phyloP scores from a whole-genome alignment of 2,888 invertebrate species.

The Nycteola revayana region DNA sequence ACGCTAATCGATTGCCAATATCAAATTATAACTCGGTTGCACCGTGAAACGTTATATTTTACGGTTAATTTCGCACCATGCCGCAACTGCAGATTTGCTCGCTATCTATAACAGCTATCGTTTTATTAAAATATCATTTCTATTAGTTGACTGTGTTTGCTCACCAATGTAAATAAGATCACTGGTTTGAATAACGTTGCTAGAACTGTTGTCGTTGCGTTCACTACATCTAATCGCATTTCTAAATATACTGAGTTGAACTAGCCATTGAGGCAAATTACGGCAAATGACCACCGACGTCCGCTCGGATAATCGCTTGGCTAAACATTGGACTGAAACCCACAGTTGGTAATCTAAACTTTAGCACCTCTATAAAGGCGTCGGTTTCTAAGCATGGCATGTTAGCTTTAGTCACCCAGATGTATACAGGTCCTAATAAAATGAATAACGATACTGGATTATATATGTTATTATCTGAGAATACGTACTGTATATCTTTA shows the following conservation, averaged over 20 bases:
- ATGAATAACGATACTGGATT: too few relatives aligned
- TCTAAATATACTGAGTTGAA: slow-evolving; percentile 25
- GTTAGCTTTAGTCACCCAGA: slow-evolving; percentile 35
- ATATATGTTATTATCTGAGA: too few relatives aligned
- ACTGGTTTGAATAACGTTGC: slow-evolving; percentile 11
- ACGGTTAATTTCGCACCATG: slow-evolving; percentile 33
- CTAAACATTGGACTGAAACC: slow-evolving; percentile 46
- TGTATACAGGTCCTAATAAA: background rate
- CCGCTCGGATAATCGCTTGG: slow-evolving; percentile 42
- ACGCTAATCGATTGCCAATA: slow-evolving; percentile 59
- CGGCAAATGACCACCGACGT: slow-evolving; percentile 47
- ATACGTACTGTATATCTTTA: too few relatives aligned
- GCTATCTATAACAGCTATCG: slow-evolving; percentile 8
- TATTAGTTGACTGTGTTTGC: slow-evolving; percentile 8
- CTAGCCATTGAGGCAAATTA: slow-evolving; percentile 38
- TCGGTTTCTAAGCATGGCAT: slow-evolving; percentile 29
- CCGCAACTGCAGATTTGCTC: slow-evolving; percentile 13
- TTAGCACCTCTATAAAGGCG: slow-evolving; percentile 43
- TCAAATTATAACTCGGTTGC: slow-evolving; percentile 47
- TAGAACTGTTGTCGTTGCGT: slow-evolving; percentile 18
- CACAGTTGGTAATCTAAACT: slow-evolving; percentile 43
- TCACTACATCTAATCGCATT: slow-evolving; percentile 27
- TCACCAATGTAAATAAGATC: slow-evolving; percentile 2
- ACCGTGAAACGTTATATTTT: slow-evolving; percentile 41
- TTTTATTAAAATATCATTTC: slow-evolving; percentile 12